Evolutionary conservation across 1,140 invertebrate species (phyloP).

Genomic region (Leptinotarsa defecta): DNA sequence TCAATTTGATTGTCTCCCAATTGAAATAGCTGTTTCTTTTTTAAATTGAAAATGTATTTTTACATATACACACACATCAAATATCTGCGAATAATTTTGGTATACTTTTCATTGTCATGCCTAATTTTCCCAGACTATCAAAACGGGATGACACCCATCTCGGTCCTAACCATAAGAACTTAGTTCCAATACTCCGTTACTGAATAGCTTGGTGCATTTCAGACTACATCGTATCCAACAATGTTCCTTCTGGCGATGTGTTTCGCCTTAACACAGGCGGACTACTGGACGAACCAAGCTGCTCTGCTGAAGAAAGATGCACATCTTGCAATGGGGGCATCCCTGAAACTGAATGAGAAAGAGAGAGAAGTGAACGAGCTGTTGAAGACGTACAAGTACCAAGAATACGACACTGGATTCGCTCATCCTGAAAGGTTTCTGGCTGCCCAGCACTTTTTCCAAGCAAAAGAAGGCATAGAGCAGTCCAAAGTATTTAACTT

Average conservation of each 20-base stretch:
- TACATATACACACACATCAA: too few species aligned
- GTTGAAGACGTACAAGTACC: slow-evolving; percentile 67
- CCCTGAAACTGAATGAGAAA: slow-evolving; percentile 58
- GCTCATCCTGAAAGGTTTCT: slow-evolving; percentile 64
- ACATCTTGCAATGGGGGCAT: slow-evolving; percentile 57
- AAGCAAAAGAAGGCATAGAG: slow-evolving; percentile 65
- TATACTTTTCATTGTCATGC: too few species aligned
- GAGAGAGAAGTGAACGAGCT: slow-evolving; percentile 68
- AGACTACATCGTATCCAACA: not conserved
- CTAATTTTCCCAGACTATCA: too few species aligned
- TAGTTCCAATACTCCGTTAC: not conserved
- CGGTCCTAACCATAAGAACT: too few species aligned
- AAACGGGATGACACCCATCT: too few species aligned
- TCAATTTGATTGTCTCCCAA: too few species aligned
- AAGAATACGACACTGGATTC: slow-evolving; percentile 65
- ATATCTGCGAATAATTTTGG: too few species aligned
- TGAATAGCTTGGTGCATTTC: not conserved
- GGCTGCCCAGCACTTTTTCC: slow-evolving; percentile 70
- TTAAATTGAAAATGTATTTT: too few species aligned
- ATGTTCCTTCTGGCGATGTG: not conserved
- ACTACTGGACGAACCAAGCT: slow-evolving; percentile 58
- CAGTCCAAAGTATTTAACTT: slow-evolving; percentile 68
- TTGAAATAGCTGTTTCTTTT: too few species aligned
- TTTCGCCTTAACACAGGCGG: slow-evolving; percentile 25
- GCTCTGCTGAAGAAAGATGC: slow-evolving; percentile 55